Evolutionary conservation across 1,140 invertebrate genomes (phyloP).

Genomic region (Heliothis virescens): DNA sequence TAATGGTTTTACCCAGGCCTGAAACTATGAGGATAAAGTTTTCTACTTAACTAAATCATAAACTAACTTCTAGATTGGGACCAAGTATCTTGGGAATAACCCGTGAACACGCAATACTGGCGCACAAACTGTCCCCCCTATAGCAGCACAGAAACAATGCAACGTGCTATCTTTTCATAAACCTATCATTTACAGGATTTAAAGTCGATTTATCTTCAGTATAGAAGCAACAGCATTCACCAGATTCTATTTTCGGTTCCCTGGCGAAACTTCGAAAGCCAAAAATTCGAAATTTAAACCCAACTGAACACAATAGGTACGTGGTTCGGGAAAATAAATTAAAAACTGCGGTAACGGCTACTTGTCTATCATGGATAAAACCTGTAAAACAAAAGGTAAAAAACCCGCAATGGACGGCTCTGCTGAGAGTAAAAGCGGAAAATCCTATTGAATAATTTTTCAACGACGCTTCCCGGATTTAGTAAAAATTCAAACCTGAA

Average conservation of each 20-base stretch:
- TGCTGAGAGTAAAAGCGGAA: slow-evolving; percentile 11
- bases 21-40: too few relatives aligned
- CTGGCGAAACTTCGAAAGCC: not conserved
- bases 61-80: too few relatives aligned
- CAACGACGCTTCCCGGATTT: not conserved
- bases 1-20: too few relatives aligned
- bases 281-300: slow-evolving; percentile 5
- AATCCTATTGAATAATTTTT: slow-evolving; percentile 4
- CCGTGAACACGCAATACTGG: too few relatives aligned
- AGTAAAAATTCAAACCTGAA: not conserved
- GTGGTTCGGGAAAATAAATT: not conserved
- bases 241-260: not conserved
- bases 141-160: too few relatives aligned
- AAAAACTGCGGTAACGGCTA: slow-evolving; percentile 14
- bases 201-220: too few relatives aligned
- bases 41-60: too few relatives aligned
- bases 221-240: not conserved
- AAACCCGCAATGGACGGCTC: not conserved
- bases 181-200: too few relatives aligned
- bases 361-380: slow-evolving; percentile 26
- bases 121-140: too few relatives aligned
- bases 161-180: too few relatives aligned
- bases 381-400: not conserved
- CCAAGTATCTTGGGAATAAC: too few relatives aligned
- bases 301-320: not conserved